Base-by-base conservation (phyloP, 2,113 vertebrate genomes). In the Macaca fascicularis region DNA sequence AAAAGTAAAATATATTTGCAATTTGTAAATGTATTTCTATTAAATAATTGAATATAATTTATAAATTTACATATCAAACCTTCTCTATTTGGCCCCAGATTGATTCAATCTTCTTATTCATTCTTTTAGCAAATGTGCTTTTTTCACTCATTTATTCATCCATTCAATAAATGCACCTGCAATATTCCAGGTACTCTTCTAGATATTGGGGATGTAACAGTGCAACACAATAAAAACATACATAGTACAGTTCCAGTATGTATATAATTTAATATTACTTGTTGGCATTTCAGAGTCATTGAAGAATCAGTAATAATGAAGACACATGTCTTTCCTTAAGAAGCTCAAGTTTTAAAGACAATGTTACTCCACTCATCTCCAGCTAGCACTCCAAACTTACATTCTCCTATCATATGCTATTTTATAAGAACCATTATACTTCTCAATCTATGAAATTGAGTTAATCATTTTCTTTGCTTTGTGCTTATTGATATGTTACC, bases 301-400 rank as follows among this genome's bases (percentile, higher is more conserved):
- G 14, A 50, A 25, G 25, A 50, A 13, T 10, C 6, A 57, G 5
- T 16, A 38, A 32, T 91, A 27, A 35, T 4, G 9, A 70, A 19
- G 8, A 59, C 38, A 78, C 3, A 4, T 1, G 5, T 22, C 11
- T 48, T 69, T 1, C 6, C 45, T 90, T 76, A 67, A 40, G 32
- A 23, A 72, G 3, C 2, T 35, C 64, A 61, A 27, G 40, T 25
- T 89, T 89, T 40, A 70, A 55, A 82, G 17, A 12, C 7, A 10
- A 35, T 32, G 5, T 27, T 16, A 6, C 13, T 40, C 12, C 14
- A 35, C 5, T 5, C 11, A 6, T 27, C 32, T 52, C 30, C 14
- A 25, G 2, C 2, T 89, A 0, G 5, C 1, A 30, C 4, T 61
- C 23, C 25, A 74, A 4, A 12, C 9, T 16, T 48, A 59, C 10